These are phyloP conservation scores for Gymnarchus niloticus DNA, from an alignment of 2,113 vertebrate species.

Conservation along the genomic window DNA sequence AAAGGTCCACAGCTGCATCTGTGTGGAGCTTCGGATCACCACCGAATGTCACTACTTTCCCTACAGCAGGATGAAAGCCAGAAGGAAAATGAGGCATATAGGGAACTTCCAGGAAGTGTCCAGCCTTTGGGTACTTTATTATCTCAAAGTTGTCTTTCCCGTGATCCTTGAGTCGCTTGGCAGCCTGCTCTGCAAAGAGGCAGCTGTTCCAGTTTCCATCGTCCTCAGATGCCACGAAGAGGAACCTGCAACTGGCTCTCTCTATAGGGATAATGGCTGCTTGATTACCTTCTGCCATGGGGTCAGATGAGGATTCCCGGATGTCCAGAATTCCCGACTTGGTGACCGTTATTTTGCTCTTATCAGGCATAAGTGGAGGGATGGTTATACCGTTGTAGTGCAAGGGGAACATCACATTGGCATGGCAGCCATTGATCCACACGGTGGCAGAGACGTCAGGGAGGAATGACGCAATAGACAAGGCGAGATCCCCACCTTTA, in stretches of 20 bases:
- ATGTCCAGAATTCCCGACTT: conserved; percentile 55
- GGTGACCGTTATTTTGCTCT: conserved; percentile 18
- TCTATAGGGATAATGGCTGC: conserved; percentile 64
- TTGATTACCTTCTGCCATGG: conserved; percentile 41
- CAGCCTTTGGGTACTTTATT: conserved; percentile 60
- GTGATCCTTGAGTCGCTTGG: conserved; percentile 53
- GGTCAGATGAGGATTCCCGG: conserved; percentile 45
- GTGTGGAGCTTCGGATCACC: conserved; percentile 73
- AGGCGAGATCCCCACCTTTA: conserved; percentile 72
- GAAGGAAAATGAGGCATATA: conserved; percentile 63
- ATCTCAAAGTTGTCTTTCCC: conserved; percentile 60
- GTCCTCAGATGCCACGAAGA: conserved; percentile 66
- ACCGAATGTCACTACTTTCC: conserved; percentile 66
- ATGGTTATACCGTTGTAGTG: conserved; percentile 37
- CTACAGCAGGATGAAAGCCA: conserved; percentile 56
- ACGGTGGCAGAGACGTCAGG: conserved; percentile 37
- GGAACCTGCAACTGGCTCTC: conserved; percentile 55
- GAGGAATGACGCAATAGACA: conserved; percentile 37
- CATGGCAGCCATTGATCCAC: conserved; percentile 49
- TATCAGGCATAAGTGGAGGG: not conserved
- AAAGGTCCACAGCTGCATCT: conserved; percentile 73
- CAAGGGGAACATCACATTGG: conserved; percentile 19
- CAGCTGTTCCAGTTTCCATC: conserved; percentile 70
- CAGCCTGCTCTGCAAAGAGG: conserved; percentile 52
- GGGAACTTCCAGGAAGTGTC: conserved; percentile 69